Conservation (phyloP, 1,140 invertebrate species). For the Drosophila equinoxialis region DNA sequence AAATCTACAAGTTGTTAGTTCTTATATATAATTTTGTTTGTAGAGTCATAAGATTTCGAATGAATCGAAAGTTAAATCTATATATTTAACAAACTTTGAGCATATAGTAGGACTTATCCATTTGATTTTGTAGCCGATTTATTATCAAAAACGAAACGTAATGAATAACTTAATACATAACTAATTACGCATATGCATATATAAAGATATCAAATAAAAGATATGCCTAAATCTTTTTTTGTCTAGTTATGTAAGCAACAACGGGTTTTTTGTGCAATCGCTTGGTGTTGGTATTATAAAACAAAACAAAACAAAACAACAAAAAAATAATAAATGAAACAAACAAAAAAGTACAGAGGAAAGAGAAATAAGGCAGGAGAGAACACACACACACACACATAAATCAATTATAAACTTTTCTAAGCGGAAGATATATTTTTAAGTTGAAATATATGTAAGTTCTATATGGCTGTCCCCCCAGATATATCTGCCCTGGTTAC, state of each 20-base stretch:
- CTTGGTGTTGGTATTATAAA: constrained; percentile 75
- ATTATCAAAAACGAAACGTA: constrained; percentile 14
- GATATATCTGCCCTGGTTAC: constrained; percentile 3
- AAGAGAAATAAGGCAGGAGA: not conserved
- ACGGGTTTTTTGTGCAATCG: constrained; percentile 83
- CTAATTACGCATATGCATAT: constrained; percentile 9
- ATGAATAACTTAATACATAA: constrained; percentile 12
- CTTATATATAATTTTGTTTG: constrained; percentile 13
- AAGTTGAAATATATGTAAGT: constrained; percentile 5
- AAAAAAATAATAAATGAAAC: constrained; percentile 25
- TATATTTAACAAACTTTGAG: not conserved
- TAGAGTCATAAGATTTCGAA: constrained; percentile 10
- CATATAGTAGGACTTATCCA: constrained; percentile 10
- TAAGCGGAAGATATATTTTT: not conserved
- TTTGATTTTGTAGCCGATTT: constrained; percentile 11
- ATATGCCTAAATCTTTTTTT: constrained; percentile 52
- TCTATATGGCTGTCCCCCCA: constrained; percentile 6
- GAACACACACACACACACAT: not conserved
- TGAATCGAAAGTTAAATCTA: constrained; percentile 7
- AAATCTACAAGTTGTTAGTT: constrained; percentile 5
- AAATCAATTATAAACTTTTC: constrained; percentile 24
- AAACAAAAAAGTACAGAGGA: constrained; percentile 9
- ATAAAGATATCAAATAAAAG: not conserved
- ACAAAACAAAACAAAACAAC: constrained; percentile 25
- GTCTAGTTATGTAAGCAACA: constrained; percentile 73